Conservation (phyloP, 2,797 vertebrate species). For the Hoplostethus atlanticus region DNA sequence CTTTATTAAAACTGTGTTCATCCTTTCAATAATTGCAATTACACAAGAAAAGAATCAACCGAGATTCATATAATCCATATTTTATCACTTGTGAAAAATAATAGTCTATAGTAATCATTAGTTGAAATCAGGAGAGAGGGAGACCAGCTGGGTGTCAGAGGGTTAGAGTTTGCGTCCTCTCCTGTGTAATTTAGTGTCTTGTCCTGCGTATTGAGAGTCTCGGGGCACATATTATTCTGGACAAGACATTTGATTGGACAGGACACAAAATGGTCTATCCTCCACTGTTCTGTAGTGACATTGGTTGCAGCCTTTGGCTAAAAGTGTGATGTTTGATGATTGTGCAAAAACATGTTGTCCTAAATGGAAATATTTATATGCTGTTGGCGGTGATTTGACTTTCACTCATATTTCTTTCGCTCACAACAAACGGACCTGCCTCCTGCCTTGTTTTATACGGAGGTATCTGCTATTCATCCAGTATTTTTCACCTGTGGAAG, state of each 20-base stretch:
- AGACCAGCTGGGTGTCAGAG: neutral
- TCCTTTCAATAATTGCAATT: slow-evolving; percentile 37
- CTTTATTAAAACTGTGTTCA: neutral
- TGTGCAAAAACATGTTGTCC: neutral
- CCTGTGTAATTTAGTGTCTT: slow-evolving; percentile 42
- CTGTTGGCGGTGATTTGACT: neutral
- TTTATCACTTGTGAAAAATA: neutral
- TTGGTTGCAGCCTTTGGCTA: neutral
- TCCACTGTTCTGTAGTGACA: neutral
- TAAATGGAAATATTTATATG: neutral
- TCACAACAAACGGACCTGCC: neutral
- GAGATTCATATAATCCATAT: neutral
- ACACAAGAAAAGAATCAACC: slow-evolving; percentile 12
- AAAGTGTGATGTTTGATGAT: neutral
- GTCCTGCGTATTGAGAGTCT: slow-evolving; percentile 36
- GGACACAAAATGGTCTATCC: no score
- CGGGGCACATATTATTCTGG: slow-evolving; percentile 6
- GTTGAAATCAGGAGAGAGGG: no score
- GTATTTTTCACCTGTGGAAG: neutral
- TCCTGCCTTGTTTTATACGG: neutral
- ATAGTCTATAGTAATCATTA: neutral
- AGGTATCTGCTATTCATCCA: neutral
- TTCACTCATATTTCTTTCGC: neutral
- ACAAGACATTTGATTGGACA: no score
- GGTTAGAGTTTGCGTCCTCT: slow-evolving; percentile 21